A percentile compares a stretch with the other conserved stretches of the same genome.
phyloP scores from a whole-genome alignment of 2,797 vertebrate species.

The Simalia tracyae region DNA sequence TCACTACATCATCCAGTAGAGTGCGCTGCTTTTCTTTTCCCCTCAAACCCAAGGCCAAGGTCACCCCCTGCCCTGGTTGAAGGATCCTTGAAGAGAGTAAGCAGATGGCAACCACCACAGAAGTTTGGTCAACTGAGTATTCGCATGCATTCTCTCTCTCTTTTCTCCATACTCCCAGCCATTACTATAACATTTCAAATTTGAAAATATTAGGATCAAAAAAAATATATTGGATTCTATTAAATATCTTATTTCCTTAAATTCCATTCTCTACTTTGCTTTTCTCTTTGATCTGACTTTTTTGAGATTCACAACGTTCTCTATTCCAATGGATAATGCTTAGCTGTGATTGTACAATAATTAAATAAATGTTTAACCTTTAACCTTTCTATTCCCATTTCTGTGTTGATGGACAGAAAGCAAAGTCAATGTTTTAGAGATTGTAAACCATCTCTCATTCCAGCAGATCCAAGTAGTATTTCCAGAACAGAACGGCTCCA shows the following conservation, averaged over 20 bases:
- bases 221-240: neutral
- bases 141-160: neutral
- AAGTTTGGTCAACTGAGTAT: neutral
- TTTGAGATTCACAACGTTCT: neutral
- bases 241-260: neutral
- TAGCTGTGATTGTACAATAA: neutral
- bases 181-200: neutral
- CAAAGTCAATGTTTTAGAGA: fast-evolving
- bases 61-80: neutral
- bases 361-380: neutral
- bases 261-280: neutral
- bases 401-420: neutral
- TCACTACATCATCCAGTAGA: neutral
- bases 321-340: neutral
- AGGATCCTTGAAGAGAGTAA: neutral
- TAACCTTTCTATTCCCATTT: neutral
- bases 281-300: neutral
- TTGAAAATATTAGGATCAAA: neutral
- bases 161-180: neutral
- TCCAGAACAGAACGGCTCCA: fast-evolving
- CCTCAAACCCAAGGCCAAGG: neutral
- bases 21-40: neutral
- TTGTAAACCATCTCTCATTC: neutral
- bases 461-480: fast-evolving
- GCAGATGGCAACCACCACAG: neutral